Conservation (phyloP, 2,113 vertebrate genomes). For the Hemiprocne comata region DNA sequence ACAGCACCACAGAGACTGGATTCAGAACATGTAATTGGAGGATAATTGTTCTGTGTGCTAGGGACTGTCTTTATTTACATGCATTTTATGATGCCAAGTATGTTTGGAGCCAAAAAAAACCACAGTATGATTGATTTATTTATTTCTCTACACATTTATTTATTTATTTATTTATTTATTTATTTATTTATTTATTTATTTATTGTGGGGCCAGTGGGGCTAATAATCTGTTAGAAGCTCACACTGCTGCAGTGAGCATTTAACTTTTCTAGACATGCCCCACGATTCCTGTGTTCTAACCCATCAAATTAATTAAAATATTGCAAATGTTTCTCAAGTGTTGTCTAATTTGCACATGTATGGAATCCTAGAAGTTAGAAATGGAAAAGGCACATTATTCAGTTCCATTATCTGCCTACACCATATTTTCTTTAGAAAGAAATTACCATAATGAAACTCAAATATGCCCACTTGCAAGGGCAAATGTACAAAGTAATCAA, state of each 20-base stretch:
- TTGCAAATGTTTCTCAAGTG: constrained; percentile 19
- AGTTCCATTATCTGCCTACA: neutral
- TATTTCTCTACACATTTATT: no score
- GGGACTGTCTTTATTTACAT: neutral
- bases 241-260: neutral
- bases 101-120: neutral
- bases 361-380: constrained; percentile 11
- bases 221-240: constrained; percentile 13
- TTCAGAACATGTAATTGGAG: neutral
- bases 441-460: constrained; percentile 14
- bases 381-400: neutral
- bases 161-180: neutral
- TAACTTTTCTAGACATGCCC: neutral
- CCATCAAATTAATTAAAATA: constrained; percentile 11
- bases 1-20: neutral
- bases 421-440: constrained; percentile 22
- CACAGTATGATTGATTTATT: no score
- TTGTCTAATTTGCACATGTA: constrained; percentile 37
- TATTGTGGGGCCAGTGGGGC: neutral
- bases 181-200: constrained; percentile 27
- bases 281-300: neutral
- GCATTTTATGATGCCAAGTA: neutral
- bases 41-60: neutral
- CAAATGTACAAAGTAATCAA: neutral
- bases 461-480: neutral